A percentile compares a stretch with the other conserved stretches of the same genome.
These are phyloP conservation scores for Sebastes baramenuke DNA, from an alignment of 2,797 vertebrate genomes.

Conservation along the genomic window DNA sequence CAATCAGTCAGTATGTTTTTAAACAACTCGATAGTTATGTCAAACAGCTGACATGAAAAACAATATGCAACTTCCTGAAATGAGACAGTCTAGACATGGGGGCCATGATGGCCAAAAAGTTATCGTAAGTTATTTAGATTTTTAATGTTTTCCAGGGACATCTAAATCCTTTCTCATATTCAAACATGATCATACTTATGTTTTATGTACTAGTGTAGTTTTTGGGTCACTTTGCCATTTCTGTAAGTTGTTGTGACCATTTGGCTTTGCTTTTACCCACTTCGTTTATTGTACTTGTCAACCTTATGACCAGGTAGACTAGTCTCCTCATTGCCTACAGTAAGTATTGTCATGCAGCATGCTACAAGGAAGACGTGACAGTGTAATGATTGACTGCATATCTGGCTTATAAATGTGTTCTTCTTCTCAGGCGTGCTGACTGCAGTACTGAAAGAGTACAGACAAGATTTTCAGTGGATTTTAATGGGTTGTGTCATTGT, in stretches of 20 bases:
- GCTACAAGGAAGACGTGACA: constrained; percentile 21
- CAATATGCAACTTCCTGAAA: constrained; percentile 55
- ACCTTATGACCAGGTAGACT: constrained; percentile 22
- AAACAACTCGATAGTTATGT: neutral
- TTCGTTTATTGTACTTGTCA: neutral
- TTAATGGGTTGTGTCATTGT: neutral
- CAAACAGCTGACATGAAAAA: constrained; percentile 23
- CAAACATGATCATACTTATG: neutral
- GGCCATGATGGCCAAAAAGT: neutral
- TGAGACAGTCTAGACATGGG: constrained; percentile 17
- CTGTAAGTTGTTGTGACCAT: constrained; percentile 1
- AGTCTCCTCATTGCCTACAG: constrained; percentile 10
- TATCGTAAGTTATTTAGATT: neutral
- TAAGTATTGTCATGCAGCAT: neutral
- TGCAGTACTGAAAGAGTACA: neutral
- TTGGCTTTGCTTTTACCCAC: constrained; percentile 3
- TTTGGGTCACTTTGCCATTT: constrained; percentile 17
- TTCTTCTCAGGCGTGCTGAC: neutral
- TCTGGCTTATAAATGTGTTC: neutral
- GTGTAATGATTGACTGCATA: constrained; percentile 48
- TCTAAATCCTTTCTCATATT: neutral
- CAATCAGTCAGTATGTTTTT: neutral
- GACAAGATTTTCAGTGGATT: neutral
- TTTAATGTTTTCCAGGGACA: neutral
- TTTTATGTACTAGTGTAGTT: neutral